Percentiles rank a stretch among this genome's conserved stretches.
Evolutionary conservation across 2,888 invertebrate genomes (phyloP).

Genomic region (Bellardia pandia): DNA sequence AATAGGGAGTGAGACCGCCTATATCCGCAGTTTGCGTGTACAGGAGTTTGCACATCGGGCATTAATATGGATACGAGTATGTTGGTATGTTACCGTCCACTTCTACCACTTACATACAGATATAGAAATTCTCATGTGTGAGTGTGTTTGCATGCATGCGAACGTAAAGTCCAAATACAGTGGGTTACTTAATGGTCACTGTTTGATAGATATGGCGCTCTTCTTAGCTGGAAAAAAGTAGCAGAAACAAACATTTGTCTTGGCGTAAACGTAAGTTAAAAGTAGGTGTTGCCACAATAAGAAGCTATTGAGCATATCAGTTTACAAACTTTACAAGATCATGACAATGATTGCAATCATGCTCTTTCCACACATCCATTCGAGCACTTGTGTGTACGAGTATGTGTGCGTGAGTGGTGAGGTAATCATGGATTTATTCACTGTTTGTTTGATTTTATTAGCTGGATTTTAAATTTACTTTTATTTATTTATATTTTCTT

Average conservation of each 20-base stretch:
- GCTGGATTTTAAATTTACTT: constrained; percentile 2
- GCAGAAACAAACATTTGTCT: constrained; percentile 33
- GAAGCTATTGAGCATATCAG: constrained; percentile 73
- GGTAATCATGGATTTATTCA: constrained; percentile 40
- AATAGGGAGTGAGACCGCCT: constrained; percentile 74
- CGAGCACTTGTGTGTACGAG: background rate
- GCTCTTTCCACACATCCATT: constrained; percentile 17
- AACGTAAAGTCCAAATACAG: constrained; percentile 7
- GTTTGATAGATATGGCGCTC: constrained; percentile 40
- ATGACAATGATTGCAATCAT: constrained; percentile 68
- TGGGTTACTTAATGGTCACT: constrained; percentile 14
- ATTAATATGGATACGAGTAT: background rate
- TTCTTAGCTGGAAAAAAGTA: constrained; percentile 12
- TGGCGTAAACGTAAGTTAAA: constrained; percentile 44
- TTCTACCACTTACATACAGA: background rate
- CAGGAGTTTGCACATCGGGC: background rate
- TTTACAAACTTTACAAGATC: constrained; percentile 73
- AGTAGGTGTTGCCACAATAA: constrained; percentile 69
- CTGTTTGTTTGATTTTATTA: constrained; percentile 38
- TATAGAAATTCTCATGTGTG: background rate
- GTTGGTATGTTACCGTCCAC: background rate
- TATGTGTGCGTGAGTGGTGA: background rate
- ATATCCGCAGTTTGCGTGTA: constrained; percentile 72
- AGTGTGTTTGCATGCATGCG: constrained; percentile 4
- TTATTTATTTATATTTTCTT: background rate